These are phyloP conservation scores for Sebastes diaconus DNA, from an alignment of 2,797 vertebrate genomes.

Conservation along the genomic window DNA sequence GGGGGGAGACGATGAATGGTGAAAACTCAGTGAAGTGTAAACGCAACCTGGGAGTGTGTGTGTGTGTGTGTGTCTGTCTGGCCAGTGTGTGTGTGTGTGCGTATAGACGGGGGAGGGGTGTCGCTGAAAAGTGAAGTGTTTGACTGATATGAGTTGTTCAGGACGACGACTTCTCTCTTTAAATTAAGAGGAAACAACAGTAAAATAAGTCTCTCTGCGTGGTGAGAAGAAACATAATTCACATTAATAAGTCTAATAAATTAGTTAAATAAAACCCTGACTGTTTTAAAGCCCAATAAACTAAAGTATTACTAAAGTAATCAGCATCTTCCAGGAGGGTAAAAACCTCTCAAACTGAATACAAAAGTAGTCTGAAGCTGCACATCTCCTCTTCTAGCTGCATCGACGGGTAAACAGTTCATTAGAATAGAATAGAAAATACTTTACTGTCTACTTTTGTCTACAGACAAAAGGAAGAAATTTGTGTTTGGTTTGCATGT, in stretches of 20 bases:
- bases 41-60: conserved; percentile 85
- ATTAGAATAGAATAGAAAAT: too few relatives aligned
- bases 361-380: background rate
- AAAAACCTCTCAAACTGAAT: background rate
- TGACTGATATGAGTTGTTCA: conserved; percentile 48
- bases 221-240: background rate
- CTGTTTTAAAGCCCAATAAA: background rate
- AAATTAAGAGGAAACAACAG: background rate
- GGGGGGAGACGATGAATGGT: conserved; percentile 88
- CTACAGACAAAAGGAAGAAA: too few relatives aligned
- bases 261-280: background rate
- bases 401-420: background rate
- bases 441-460: too few relatives aligned
- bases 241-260: background rate
- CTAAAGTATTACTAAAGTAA: too few relatives aligned
- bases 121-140: conserved; percentile 52
- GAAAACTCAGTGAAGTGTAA: conserved; percentile 97
- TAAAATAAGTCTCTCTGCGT: background rate
- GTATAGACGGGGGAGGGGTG: conserved; percentile 65
- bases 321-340: too few relatives aligned
- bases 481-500: too few relatives aligned
- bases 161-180: background rate
- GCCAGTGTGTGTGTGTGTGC: conserved; percentile 77
- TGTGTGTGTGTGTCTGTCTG: conserved; percentile 59
- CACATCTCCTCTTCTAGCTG: background rate